phyloP scores from a whole-genome alignment of 2,888 invertebrate genomes.

The Leucophenga maculata region DNA sequence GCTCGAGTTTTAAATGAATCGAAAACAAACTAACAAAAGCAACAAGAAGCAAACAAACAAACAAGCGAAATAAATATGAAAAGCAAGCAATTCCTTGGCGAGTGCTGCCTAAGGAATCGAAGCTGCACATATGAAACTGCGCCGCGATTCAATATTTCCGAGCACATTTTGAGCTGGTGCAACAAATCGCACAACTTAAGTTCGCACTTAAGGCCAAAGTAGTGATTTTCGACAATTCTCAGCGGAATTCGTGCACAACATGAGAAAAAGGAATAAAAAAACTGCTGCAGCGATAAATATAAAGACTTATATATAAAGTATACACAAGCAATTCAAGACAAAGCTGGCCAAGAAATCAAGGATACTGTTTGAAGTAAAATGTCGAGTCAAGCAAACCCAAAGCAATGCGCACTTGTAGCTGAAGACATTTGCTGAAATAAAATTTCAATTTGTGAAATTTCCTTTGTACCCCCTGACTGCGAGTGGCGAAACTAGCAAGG shows the following conservation, averaged over 20 bases:
- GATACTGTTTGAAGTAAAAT: neutral
- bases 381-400: neutral
- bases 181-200: conserved; percentile 59
- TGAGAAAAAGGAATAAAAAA: too few relatives aligned
- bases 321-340: too few relatives aligned
- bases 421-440: conserved; percentile 68
- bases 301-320: too few relatives aligned
- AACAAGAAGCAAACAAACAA: conserved; percentile 12
- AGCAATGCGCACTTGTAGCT: conserved; percentile 26
- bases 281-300: too few relatives aligned
- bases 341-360: too few relatives aligned
- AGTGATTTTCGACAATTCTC: conserved; percentile 11
- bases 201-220: conserved; percentile 30
- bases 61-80: conserved; percentile 5
- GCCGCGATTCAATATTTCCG: conserved; percentile 19
- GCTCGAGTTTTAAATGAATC: too few relatives aligned
- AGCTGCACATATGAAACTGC: neutral
- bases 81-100: conserved; percentile 47
- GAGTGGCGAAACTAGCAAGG: conserved; percentile 21
- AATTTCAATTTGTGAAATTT: conserved; percentile 70
- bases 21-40: too few relatives aligned
- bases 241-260: neutral
- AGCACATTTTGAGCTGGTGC: conserved; percentile 33
- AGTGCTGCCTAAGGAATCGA: conserved; percentile 32
- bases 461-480: conserved; percentile 45